phyloP scores from a whole-genome alignment of 2,113 vertebrate genomes.

The Phylloscopus trochiloides region DNA sequence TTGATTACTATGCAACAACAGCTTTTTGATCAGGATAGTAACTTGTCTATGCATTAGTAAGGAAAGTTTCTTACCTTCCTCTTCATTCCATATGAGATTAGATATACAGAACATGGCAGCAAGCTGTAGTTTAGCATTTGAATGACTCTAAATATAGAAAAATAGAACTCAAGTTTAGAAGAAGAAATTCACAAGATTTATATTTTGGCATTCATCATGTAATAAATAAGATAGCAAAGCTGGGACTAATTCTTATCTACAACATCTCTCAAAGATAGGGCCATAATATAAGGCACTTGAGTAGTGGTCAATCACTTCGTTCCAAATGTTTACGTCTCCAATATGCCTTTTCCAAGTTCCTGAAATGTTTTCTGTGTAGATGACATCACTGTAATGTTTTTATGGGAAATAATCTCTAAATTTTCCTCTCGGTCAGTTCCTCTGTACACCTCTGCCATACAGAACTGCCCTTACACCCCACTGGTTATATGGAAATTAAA shows the following conservation, averaged over 20 bases:
- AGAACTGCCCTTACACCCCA: neutral
- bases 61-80: slow-evolving; percentile 85
- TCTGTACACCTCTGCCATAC: neutral
- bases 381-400: neutral
- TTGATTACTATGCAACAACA: neutral
- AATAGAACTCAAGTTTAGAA: neutral
- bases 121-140: slow-evolving; percentile 95
- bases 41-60: neutral
- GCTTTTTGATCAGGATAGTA: neutral
- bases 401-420: neutral
- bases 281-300: neutral
- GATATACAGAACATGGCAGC: slow-evolving; percentile 97
- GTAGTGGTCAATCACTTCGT: neutral
- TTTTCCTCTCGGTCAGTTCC: neutral
- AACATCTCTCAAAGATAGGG: neutral
- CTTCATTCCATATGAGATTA: slow-evolving; percentile 98
- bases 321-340: neutral
- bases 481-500: neutral
- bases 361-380: neutral
- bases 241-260: neutral
- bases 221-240: neutral
- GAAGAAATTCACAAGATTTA: neutral
- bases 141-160: slow-evolving; percentile 84
- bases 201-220: neutral
- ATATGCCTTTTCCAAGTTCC: neutral